phyloP scores from a whole-genome alignment of 2,797 vertebrate species.

The Craterocephalus amniculus region DNA sequence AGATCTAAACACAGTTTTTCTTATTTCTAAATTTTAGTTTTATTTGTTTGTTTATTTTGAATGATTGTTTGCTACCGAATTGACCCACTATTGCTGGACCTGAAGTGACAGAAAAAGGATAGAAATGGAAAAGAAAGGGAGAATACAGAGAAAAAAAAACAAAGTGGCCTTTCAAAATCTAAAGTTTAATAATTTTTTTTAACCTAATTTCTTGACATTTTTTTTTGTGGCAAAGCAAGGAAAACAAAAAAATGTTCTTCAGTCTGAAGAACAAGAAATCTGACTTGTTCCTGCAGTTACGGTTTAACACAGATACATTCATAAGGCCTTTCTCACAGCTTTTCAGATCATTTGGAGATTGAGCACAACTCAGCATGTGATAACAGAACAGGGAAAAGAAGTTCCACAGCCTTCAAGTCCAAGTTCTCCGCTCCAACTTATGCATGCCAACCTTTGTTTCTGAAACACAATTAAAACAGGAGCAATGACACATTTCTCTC shows the following conservation, averaged over 20 bases:
- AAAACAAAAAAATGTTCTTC: conserved; percentile 13
- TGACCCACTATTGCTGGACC: no score
- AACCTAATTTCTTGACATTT: no score
- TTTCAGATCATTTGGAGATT: conserved; percentile 55
- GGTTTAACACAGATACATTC: no score
- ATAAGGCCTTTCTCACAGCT: neutral
- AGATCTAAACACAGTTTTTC: no score
- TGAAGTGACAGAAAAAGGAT: no score
- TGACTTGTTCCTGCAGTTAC: conserved; percentile 32
- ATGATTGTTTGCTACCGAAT: no score
- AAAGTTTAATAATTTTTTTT: no score
- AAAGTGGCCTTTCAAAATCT: no score
- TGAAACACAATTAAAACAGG: neutral
- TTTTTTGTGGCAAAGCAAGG: neutral
- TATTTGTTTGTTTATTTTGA: no score
- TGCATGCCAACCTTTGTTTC: neutral
- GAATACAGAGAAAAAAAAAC: no score
- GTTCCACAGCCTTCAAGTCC: neutral
- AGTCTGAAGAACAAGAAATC: conserved; percentile 9
- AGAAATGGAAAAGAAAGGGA: no score
- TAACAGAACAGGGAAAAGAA: neutral
- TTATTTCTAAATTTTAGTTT: no score
- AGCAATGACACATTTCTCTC: conserved; percentile 1
- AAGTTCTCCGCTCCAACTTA: neutral
- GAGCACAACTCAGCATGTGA: conserved; percentile 51